phyloP scores from a whole-genome alignment of 1,140 invertebrate species.

The Listronotus bonariensis region DNA sequence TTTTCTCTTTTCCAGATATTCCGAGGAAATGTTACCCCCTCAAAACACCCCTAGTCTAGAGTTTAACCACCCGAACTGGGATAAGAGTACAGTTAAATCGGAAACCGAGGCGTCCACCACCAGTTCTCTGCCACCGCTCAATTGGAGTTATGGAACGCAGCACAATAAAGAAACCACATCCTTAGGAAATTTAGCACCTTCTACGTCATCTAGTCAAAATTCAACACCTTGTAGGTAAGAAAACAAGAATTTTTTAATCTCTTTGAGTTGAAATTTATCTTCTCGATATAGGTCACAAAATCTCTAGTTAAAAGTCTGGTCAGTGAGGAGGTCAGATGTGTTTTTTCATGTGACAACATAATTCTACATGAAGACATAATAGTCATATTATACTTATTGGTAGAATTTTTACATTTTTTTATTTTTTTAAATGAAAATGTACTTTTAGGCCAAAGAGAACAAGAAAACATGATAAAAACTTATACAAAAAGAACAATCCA shows the following conservation, averaged over 20 bases:
- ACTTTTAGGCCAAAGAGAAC: constrained; percentile 47
- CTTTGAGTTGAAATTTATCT: no score
- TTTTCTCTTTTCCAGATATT: constrained; percentile 12
- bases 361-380: no score
- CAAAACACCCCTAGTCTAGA: constrained; percentile 8
- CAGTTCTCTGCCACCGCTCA: constrained; percentile 28
- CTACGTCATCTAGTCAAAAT: constrained; percentile 43
- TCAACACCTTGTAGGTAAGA: constrained; percentile 40
- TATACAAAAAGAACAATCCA: constrained; percentile 42
- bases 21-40: constrained; percentile 34
- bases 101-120: constrained; percentile 28
- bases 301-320: no score
- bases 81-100: constrained; percentile 16
- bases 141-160: constrained; percentile 30
- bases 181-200: constrained; percentile 8
- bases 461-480: constrained; percentile 48
- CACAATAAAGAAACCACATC: constrained; percentile 10
- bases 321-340: no score
- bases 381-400: no score
- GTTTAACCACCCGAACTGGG: constrained; percentile 19
- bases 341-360: no score
- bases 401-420: neutral
- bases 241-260: neutral
- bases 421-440: neutral
- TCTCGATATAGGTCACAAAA: no score